These are phyloP conservation scores for Progne subis DNA, from an alignment of 2,113 vertebrate genomes.

Conservation along the genomic window DNA sequence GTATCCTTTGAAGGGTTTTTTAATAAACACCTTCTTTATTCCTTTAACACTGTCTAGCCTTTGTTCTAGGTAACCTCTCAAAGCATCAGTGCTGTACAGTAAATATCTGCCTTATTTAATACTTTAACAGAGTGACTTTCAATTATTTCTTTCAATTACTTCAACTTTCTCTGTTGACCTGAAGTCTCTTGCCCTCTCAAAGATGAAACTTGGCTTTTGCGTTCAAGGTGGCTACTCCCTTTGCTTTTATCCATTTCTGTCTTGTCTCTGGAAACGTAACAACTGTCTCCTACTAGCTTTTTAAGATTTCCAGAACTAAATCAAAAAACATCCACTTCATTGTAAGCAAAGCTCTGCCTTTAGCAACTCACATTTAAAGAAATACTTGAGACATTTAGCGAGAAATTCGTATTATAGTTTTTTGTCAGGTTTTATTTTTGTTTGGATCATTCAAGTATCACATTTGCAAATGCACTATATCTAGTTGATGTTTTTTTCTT, in stretches of 20 bases:
- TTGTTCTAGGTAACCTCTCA: background rate
- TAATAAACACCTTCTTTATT: background rate
- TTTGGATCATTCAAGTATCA: background rate
- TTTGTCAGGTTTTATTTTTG: background rate
- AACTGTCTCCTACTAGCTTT: background rate
- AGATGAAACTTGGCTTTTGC: background rate
- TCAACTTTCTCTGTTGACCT: background rate
- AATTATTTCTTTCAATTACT: background rate
- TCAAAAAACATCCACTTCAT: background rate
- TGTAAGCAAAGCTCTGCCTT: background rate
- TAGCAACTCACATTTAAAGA: background rate
- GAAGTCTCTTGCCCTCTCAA: background rate
- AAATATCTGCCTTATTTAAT: background rate
- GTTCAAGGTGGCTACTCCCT: background rate
- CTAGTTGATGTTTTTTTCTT: background rate
- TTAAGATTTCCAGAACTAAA: background rate
- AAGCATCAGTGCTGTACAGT: background rate
- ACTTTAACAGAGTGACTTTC: background rate
- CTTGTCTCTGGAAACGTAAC: background rate
- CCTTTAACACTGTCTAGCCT: background rate
- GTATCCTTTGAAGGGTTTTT: background rate
- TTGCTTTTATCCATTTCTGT: background rate
- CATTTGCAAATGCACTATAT: background rate
- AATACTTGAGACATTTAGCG: background rate
- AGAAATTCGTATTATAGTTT: background rate